Evolutionary conservation across 1,140 invertebrate species (phyloP).

Genomic region (Zophobas morio): DNA sequence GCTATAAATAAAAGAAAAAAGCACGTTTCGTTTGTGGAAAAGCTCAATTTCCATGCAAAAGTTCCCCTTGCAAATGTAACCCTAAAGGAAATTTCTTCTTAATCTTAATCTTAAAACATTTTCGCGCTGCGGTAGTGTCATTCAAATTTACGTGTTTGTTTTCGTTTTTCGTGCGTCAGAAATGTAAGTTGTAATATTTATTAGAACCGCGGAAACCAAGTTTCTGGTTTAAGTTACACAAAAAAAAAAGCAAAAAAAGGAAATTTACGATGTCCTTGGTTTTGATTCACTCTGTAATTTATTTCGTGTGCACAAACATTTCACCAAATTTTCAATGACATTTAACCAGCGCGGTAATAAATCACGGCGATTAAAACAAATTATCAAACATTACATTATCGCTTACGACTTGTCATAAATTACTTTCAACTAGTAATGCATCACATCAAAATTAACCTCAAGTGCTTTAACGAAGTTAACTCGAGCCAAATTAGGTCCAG

Average conservation of each 20-base stretch:
- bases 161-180: constrained; percentile 4
- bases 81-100: too few relatives aligned
- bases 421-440: constrained; percentile 11
- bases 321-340: constrained; percentile 16
- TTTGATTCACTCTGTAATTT: background rate
- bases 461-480: constrained; percentile 30
- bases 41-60: background rate
- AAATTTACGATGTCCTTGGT: background rate
- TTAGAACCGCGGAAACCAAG: too few relatives aligned
- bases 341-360: background rate
- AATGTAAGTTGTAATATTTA: background rate
- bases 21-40: background rate
- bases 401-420: constrained; percentile 24
- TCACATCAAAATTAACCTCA: constrained; percentile 21
- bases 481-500: constrained; percentile 13
- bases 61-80: background rate
- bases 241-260: constrained; percentile 10
- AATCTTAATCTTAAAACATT: background rate
- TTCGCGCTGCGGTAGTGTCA: background rate
- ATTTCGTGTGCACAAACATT: constrained; percentile 13
- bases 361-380: constrained; percentile 22
- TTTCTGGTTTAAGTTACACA: background rate
- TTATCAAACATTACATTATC: constrained; percentile 32
- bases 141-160: constrained; percentile 26
- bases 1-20: constrained; percentile 33